Evolutionary conservation across 2,888 invertebrate genomes (phyloP).

Genomic region (Hofmannophila pseudospretella): DNA sequence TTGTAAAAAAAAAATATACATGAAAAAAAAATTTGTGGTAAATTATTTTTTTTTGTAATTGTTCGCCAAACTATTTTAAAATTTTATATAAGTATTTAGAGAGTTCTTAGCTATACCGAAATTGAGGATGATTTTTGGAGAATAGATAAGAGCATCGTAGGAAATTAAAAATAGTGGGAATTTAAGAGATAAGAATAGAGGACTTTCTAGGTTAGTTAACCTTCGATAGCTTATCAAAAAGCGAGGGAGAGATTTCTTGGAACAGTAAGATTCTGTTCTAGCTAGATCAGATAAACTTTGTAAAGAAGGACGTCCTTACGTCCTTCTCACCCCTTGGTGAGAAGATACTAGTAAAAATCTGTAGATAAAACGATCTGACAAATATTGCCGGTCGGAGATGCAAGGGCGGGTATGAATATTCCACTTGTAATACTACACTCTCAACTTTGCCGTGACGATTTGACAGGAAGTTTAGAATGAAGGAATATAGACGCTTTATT

Average conservation of each 20-base stretch:
- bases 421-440: too few relatives aligned
- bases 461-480: too few relatives aligned
- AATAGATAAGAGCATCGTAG: not conserved
- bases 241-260: not conserved
- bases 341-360: not conserved
- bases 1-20: too few relatives aligned
- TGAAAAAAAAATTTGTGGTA: too few relatives aligned
- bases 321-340: too few relatives aligned
- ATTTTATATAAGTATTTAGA: too few relatives aligned
- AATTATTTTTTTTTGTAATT: not conserved
- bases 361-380: slow-evolving; percentile 4
- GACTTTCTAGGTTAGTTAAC: not conserved
- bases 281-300: too few relatives aligned
- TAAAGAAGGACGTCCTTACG: not conserved
- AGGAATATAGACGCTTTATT: too few relatives aligned
- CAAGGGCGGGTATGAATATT: not conserved
- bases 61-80: not conserved
- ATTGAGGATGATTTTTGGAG: not conserved
- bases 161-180: not conserved
- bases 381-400: slow-evolving; percentile 2
- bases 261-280: not conserved
- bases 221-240: not conserved
- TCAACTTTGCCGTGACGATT: too few relatives aligned
- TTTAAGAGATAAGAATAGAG: not conserved
- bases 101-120: too few relatives aligned